These are phyloP conservation scores for Ceratotherium simum DNA, from an alignment of 2,113 vertebrate genomes.

Conservation along the genomic window DNA sequence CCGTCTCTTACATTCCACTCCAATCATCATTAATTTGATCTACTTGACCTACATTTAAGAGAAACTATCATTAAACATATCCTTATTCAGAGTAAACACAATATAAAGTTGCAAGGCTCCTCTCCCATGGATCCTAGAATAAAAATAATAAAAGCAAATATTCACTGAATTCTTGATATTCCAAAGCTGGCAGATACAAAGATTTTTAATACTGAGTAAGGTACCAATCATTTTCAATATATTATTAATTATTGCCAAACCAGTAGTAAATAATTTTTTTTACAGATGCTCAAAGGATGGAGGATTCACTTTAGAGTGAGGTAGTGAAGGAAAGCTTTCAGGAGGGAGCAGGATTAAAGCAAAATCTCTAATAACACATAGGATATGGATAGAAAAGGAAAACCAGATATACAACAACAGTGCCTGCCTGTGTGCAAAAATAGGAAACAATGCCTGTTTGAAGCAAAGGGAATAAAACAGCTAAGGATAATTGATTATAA, in stretches of 20 bases:
- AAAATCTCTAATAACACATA: neutral
- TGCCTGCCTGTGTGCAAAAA: neutral
- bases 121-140: neutral
- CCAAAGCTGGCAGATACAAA: neutral
- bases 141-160: slow-evolving; percentile 41
- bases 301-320: neutral
- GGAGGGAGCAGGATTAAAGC: neutral
- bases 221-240: neutral
- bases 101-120: neutral
- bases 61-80: neutral
- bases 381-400: neutral
- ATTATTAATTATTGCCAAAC: slow-evolving; percentile 2
- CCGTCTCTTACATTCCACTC: neutral
- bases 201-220: neutral
- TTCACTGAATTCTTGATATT: neutral
- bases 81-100: slow-evolving; percentile 7
- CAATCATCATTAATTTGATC: neutral
- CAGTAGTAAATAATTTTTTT: neutral
- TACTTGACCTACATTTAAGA: neutral
- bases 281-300: neutral
- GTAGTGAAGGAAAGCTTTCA: neutral
- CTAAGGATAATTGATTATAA: neutral
- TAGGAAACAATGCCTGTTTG: neutral
- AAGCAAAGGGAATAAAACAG: neutral
- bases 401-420: neutral